Evolutionary conservation across 2,888 invertebrate genomes (phyloP).

Genomic region (Dione juno): DNA sequence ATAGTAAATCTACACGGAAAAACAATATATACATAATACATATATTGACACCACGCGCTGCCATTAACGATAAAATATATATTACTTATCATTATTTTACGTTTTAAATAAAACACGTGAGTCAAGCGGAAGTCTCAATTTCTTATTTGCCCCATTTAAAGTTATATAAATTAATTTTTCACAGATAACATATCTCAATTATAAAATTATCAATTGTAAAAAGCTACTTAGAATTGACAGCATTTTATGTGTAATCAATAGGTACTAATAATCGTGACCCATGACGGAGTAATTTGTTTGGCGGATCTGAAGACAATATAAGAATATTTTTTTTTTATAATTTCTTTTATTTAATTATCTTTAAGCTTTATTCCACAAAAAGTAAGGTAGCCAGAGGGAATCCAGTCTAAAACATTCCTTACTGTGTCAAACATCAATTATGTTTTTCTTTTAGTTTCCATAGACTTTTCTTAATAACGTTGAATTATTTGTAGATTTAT

Average conservation of each 20-base stretch:
- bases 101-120: slow-evolving; percentile 14
- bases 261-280: neutral
- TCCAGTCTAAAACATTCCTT: too few species aligned
- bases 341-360: too few species aligned
- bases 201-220: slow-evolving; percentile 1
- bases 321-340: neutral
- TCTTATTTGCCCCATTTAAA: neutral
- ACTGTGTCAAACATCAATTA: too few species aligned
- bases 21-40: slow-evolving; percentile 32
- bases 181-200: slow-evolving; percentile 17
- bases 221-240: slow-evolving; percentile 11
- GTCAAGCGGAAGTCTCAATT: slow-evolving; percentile 14
- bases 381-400: too few species aligned
- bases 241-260: neutral
- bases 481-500: too few species aligned
- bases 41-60: too few species aligned
- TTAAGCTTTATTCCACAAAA: neutral
- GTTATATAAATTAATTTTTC: slow-evolving; percentile 12
- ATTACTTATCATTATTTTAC: neutral
- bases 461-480: too few species aligned
- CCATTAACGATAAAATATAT: too few species aligned
- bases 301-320: neutral
- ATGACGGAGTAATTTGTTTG: neutral
- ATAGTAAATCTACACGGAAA: too few species aligned
- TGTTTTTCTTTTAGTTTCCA: too few species aligned